Evolutionary conservation across 2,888 invertebrate genomes (phyloP), one percentile per base, ranked within the genome.

Genomic region (Agrochola macilenta): DNA sequence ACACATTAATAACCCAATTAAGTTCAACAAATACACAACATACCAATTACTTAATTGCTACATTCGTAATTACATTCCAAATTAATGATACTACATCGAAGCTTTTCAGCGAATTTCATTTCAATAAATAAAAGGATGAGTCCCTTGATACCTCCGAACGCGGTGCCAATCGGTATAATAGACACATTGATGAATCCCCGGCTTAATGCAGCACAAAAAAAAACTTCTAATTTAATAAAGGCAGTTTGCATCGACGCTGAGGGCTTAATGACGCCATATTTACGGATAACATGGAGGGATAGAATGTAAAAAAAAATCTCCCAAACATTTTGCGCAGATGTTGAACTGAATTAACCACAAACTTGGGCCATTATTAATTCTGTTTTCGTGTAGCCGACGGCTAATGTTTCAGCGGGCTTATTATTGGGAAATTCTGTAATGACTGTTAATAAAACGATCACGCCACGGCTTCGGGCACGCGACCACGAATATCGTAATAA

Each of bases 341-440:
- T 92, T 90, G 93, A 90, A 91, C 91, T 89, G 91, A 94, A 94
- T 93, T 93, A 93, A 93, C 92, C 93, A 90, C 92, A 93, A 95
- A 96, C 93, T 96, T 95, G 89, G 92, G 90, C 92, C 94, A 94
- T 95, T 95, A 95, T 95, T 95, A 95, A 96, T 95, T 95, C 93
- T 94, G 93, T 94, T 93, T 95, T 93, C 95, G 94, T 95, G 95
- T 93, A 92, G 93, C 93, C 91, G 91, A 90, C 91, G 91, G 90
- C 93, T 95, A 95, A 96, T 95, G 94, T 95, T 95, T 93, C 93
- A 92, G 88, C 87, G 87, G 90, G 91, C 93, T 95, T 95, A 95
- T 95, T 96, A 96, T 96, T 95, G 95, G 94, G 90, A 95, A 94
- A 95, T 95, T 95, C 93, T 93, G 94, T 96, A 96, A 96, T 96